phyloP scores from a whole-genome alignment of 1,140 invertebrate genomes.

The Maconellicoccus hirsutus region DNA sequence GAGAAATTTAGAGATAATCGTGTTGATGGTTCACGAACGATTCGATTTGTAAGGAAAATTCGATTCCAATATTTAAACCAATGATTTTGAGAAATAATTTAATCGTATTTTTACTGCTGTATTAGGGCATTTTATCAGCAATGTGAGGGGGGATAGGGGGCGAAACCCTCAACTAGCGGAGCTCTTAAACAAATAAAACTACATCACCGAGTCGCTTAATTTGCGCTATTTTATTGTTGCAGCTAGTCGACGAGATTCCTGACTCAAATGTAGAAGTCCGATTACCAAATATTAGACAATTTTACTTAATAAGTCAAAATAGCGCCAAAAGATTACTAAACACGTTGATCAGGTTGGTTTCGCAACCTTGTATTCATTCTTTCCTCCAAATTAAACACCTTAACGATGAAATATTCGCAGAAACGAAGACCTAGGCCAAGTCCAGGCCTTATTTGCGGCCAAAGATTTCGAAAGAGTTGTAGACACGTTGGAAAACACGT shows the following conservation, averaged over 20 bases:
- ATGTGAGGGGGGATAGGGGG: no score
- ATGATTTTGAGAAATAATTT: background rate
- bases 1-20: no score
- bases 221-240: slow-evolving; percentile 27
- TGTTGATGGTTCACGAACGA: no score
- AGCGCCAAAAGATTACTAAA: slow-evolving; percentile 36
- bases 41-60: no score
- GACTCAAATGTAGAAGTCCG: slow-evolving; percentile 34
- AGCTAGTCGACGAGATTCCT: slow-evolving; percentile 35
- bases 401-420: slow-evolving; percentile 29
- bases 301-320: slow-evolving; percentile 36
- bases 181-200: no score
- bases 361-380: background rate
- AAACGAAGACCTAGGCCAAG: slow-evolving; percentile 41
- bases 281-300: slow-evolving; percentile 41
- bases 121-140: no score
- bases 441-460: slow-evolving; percentile 46
- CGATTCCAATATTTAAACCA: background rate
- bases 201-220: no score
- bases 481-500: slow-evolving; percentile 49
- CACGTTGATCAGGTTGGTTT: slow-evolving; percentile 25
- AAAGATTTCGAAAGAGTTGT: slow-evolving; percentile 51
- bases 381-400: background rate
- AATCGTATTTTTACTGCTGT: no score
- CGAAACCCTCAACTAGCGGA: no score